Evolutionary conservation across 1,140 invertebrate genomes (phyloP), one percentile per base, ranked within the genome.

Genomic region (Carposina sasakii): DNA sequence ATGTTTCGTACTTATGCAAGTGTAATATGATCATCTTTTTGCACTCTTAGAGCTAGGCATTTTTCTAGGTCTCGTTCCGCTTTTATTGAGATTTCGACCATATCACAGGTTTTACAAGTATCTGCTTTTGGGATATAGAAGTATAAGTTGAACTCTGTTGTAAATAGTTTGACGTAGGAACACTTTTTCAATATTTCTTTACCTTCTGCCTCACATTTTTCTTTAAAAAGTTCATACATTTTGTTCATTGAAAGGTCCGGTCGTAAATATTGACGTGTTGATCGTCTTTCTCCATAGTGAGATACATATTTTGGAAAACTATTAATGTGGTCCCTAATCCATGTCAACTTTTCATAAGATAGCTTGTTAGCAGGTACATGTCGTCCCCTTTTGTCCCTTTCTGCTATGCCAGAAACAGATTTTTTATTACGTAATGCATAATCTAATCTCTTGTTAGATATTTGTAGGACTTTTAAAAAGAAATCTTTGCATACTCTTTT

Each of bases 151-250:
- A 50, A 50, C 22, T 50, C 48, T 23, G 39, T 50, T 42, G 39
- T 42, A 43, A 50, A 50, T 43, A 42, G 24, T 43, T 50, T 50
- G 0, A 31, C 39, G 31, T 50, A 50, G 13, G 40, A 31, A 42
- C 37, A 36, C 31, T 50, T 50, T 42, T 50, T 50, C 46, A 48
- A 48, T 39, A 48, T 48, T 48, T 13, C 12, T 52, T 52, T 52
- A 12, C 49, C 34, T 52, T 44, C 34, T 19, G 41, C 34, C 34
- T 52, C 40, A 34, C 49, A 52, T 52, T 52, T 52, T 45, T 30
- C 19, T 45, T 44, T 45, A 52, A 52, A 52, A 37, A 45, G 33
- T 52, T 52, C 42, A 45, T 52, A 52, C 49, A 52, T 52, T 52
- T 45, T 44, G 22, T 52, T 52, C 49, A 52, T 44, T 44, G 41